Conservation (phyloP, 2,113 vertebrate genomes). For the Plectropomus leopardus region DNA sequence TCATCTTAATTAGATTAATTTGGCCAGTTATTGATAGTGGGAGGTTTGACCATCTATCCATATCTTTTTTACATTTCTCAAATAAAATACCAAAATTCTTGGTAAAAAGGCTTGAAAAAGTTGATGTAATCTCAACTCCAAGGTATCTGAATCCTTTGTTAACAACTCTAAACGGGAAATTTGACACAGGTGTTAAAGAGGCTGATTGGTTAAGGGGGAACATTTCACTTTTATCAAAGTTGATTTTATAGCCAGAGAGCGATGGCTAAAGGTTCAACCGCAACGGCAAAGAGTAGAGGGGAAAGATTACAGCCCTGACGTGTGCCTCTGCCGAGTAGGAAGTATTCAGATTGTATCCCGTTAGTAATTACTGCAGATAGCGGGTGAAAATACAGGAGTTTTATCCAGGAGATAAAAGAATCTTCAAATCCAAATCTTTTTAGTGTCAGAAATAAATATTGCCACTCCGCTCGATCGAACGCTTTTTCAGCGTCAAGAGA, state of each 20-base stretch:
- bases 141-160: too few species aligned
- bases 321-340: neutral
- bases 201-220: neutral
- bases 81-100: too few species aligned
- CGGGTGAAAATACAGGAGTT: too few species aligned
- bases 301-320: neutral
- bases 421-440: too few species aligned
- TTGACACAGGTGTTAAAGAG: too few species aligned
- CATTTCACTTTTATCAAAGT: neutral
- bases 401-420: too few species aligned
- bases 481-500: too few species aligned
- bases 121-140: too few species aligned
- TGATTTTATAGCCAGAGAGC: neutral
- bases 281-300: neutral
- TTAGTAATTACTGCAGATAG: neutral
- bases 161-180: too few species aligned
- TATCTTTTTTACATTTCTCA: neutral
- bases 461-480: too few species aligned
- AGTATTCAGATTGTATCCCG: neutral
- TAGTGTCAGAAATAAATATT: too few species aligned
- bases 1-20: neutral
- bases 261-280: neutral
- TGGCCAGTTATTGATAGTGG: neutral
- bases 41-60: neutral
- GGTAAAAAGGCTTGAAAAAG: too few species aligned